Conservation (phyloP, 2,113 vertebrate genomes). For the Xenopus tropicalis region UCB_Xtro_10.0 CM004449.2:103383501-103384000, state of each 20-base stretch:
- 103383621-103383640: conserved; percentile 2
- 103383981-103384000: background rate
- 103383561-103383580: background rate
- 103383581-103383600: background rate
- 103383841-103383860: background rate
- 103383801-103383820: background rate
- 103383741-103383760: background rate
- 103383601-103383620: background rate
- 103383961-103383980: conserved; percentile 6
- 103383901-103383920: background rate
- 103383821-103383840: background rate
- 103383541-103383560: background rate
- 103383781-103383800: background rate
- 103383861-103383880: background rate
- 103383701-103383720: background rate
- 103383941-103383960: background rate
- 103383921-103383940: conserved; percentile 4
- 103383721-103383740: background rate
- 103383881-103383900: background rate
- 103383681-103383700: background rate
- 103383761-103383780: background rate
- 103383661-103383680: background rate
- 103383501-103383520: background rate
- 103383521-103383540: background rate
- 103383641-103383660: background rate